Conservation (phyloP, 2,888 invertebrate genomes). For the Myopa testacea region DNA sequence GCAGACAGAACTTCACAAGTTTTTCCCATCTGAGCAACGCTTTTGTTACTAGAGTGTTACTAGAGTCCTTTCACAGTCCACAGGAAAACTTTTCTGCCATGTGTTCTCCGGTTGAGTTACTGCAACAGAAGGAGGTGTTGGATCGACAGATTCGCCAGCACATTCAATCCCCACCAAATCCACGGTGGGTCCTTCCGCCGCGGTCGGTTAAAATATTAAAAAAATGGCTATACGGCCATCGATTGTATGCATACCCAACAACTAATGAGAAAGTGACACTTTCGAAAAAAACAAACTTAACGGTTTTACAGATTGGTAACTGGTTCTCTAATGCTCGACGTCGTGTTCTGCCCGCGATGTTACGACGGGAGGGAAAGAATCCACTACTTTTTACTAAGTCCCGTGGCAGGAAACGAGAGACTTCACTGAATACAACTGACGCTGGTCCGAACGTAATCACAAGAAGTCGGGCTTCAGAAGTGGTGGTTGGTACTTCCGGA, state of each 20-base stretch:
- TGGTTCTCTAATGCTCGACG: conserved; percentile 97
- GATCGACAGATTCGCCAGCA: too few species aligned
- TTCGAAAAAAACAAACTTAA: conserved; percentile 87
- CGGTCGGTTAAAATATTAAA: conserved; percentile 92
- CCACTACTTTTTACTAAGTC: conserved; percentile 93
- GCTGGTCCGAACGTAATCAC: conserved; percentile 61
- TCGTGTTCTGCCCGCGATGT: conserved; percentile 93
- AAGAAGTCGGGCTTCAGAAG: conserved; percentile 68
- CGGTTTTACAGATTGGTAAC: conserved; percentile 88
- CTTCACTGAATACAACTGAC: conserved; percentile 57
- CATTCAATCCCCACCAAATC: too few species aligned
- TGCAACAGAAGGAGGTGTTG: too few species aligned
- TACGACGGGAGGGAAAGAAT: conserved; percentile 91
- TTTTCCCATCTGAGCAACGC: too few species aligned
- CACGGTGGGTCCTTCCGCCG: conserved; percentile 88
- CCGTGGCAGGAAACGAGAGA: conserved; percentile 81
- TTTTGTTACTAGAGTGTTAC: too few species aligned
- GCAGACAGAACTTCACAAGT: too few species aligned
- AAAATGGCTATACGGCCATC: conserved; percentile 92
- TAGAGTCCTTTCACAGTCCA: too few species aligned
- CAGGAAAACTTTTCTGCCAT: too few species aligned
- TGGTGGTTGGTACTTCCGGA: conserved; percentile 67
- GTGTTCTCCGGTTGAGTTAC: too few species aligned
- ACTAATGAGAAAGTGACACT: conserved; percentile 91
- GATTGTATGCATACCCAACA: conserved; percentile 95